phyloP scores from a whole-genome alignment of 1,140 invertebrate species.

The Lycorma delicatula region DNA sequence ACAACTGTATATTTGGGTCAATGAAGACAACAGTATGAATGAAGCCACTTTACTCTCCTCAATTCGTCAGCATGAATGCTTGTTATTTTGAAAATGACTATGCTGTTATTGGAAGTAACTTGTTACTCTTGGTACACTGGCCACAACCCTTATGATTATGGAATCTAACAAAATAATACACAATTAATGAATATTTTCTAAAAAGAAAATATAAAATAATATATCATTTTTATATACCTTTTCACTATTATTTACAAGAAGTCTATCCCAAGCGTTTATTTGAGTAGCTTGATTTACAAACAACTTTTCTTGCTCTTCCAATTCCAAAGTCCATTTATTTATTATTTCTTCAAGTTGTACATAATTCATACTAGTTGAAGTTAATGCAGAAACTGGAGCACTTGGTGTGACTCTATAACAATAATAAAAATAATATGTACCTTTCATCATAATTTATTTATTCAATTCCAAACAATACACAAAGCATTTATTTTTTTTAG shows the following conservation, averaged over 20 bases:
- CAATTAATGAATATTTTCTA: too few relatives aligned
- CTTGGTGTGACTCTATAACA: conserved; percentile 42
- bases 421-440: conserved; percentile 25
- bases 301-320: conserved; percentile 87
- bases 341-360: conserved; percentile 85
- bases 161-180: too few relatives aligned
- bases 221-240: too few relatives aligned
- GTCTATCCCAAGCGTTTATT: conserved; percentile 88
- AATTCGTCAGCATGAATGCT: too few relatives aligned
- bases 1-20: too few relatives aligned
- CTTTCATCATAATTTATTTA: conserved; percentile 10
- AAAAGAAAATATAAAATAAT: too few relatives aligned
- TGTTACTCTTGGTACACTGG: too few relatives aligned
- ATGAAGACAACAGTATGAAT: too few relatives aligned
- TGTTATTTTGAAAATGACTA: too few relatives aligned
- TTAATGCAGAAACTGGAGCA: conserved; percentile 23
- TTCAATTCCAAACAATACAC: not conserved
- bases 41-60: too few relatives aligned
- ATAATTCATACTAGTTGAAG: conserved; percentile 56
- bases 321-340: conserved; percentile 90
- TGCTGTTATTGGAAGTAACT: too few relatives aligned
- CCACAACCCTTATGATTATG: too few relatives aligned
- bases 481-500: not conserved
- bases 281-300: conserved; percentile 92
- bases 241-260: conserved; percentile 84